Evolutionary conservation across 2,888 invertebrate genomes (phyloP), one percentile per base, ranked within the genome.

Genomic region (Chloroclysta siterata): DNA sequence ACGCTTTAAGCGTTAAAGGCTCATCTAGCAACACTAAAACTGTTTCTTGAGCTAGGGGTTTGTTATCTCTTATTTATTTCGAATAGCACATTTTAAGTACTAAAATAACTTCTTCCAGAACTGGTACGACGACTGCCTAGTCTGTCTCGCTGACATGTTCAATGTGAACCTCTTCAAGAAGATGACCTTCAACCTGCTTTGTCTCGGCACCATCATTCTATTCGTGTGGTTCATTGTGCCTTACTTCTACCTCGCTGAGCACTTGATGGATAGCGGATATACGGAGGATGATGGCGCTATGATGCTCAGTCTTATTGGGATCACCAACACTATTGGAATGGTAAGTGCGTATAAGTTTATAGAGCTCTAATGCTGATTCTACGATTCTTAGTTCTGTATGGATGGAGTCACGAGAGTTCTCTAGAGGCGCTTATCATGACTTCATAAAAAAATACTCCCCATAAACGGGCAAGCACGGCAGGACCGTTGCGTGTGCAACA

Each of bases 141-240:
- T 76, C 67, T 87, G 87, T 57, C 77, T 90, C 8, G 76, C 81
- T 0, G 90, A 90, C 47, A 90, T 92, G 89, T 95, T 96, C 85
- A 97, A 98, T 88, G 96, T 97, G 77, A 94, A 95, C 28, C 94
- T 97, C 83, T 96, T 97, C 83, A 92, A 95, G 80, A 95, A 96
- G 80, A 87, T 95, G 61, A 96, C 97, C 73, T 98, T 97, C 87
- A 93, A 97, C 70, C 93, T 97, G 51, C 95, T 98, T 80, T 97
- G 97, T 60, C 80, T 98, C 14, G 97, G 98, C 58, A 98, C 98
- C 71, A 95, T 98, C 74, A 94, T 98, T 58, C 94, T 99, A 56
- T 99, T 98, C 89, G 95, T 96, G 77, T 98, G 98, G 97, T 97
- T 97, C 87, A 98, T 99, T 80, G 97, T 99, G 63, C 98, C 98